A percentile compares a stretch with the other conserved stretches of the same genome.
These are phyloP conservation scores for Campoletis raptor DNA, from an alignment of 2,888 invertebrate genomes.

Conservation along the genomic window DNA sequence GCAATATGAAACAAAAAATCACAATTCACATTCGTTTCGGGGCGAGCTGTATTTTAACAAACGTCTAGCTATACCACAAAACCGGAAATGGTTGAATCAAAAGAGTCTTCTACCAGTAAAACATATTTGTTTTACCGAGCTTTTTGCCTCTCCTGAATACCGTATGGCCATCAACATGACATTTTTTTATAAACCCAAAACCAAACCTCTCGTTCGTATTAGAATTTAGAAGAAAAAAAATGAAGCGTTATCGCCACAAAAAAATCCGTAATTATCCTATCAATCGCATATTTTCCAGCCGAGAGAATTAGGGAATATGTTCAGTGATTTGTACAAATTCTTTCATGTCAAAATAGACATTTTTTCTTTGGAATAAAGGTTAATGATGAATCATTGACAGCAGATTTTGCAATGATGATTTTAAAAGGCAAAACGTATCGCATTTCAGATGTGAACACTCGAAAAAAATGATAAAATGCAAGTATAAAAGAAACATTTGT, in stretches of 20 bases:
- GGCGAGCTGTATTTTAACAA: background rate
- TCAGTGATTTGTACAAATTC: background rate
- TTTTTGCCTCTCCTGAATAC: background rate
- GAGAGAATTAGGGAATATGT: background rate
- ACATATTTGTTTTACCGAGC: background rate
- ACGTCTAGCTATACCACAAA: slow-evolving; percentile 18
- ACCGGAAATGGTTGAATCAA: slow-evolving; percentile 13
- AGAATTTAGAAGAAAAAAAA: background rate
- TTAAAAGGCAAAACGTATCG: background rate
- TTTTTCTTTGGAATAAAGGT: background rate
- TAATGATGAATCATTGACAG: background rate
- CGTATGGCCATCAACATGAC: background rate
- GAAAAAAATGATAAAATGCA: slow-evolving; percentile 32
- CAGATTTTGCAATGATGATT: background rate
- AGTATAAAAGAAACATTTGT: slow-evolving; percentile 68
- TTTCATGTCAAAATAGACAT: background rate
- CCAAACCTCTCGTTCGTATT: background rate
- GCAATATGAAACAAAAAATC: slow-evolving; percentile 11
- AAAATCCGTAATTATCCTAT: background rate
- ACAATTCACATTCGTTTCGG: slow-evolving; percentile 3
- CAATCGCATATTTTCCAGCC: background rate
- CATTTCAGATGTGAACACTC: slow-evolving; percentile 2
- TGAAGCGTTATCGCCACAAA: too few relatives aligned
- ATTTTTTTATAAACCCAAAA: background rate
- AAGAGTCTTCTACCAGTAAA: background rate